Percentiles rank a stretch among this genome's conserved stretches.
Evolutionary conservation across 2,113 vertebrate genomes (phyloP).

Genomic region (Eudyptes chrysolophus): DNA sequence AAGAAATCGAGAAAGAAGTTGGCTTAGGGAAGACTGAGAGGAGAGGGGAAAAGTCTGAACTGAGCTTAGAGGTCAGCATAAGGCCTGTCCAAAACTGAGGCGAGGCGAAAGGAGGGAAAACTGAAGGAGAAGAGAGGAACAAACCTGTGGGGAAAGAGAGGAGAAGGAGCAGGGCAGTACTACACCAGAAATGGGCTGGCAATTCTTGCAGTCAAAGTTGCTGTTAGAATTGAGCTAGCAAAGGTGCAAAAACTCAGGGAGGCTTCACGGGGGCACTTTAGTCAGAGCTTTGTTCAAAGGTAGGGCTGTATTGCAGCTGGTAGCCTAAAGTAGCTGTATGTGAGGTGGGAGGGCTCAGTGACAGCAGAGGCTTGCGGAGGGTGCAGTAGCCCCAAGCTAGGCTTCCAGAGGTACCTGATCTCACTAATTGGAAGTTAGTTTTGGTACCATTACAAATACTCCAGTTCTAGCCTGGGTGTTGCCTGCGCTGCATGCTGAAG

Average conservation of each 20-base stretch:
- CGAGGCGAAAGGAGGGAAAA: neutral
- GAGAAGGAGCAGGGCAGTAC: neutral
- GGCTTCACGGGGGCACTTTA: neutral
- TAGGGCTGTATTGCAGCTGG: neutral
- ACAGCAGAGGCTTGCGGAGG: neutral
- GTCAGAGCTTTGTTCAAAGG: neutral
- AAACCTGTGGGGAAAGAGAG: neutral
- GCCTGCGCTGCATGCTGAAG: rapidly evolving
- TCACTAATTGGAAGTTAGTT: slow-evolving; percentile 30
- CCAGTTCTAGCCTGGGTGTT: slow-evolving; percentile 1
- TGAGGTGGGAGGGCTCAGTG: neutral
- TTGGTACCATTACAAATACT: slow-evolving; percentile 31
- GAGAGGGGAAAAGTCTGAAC: neutral
- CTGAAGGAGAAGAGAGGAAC: neutral
- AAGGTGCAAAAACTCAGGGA: neutral
- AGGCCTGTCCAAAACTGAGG: neutral
- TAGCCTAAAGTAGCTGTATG: neutral
- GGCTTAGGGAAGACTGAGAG: neutral
- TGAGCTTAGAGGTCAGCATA: neutral
- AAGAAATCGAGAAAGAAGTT: neutral
- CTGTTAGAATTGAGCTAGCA: neutral
- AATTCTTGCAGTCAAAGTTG: neutral
- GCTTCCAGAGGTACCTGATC: slow-evolving; percentile 15
- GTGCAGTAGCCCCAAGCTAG: neutral
- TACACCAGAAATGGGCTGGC: neutral